Conservation (phyloP, 2,888 invertebrate genomes). For the Ectropis crepuscularia region DNA sequence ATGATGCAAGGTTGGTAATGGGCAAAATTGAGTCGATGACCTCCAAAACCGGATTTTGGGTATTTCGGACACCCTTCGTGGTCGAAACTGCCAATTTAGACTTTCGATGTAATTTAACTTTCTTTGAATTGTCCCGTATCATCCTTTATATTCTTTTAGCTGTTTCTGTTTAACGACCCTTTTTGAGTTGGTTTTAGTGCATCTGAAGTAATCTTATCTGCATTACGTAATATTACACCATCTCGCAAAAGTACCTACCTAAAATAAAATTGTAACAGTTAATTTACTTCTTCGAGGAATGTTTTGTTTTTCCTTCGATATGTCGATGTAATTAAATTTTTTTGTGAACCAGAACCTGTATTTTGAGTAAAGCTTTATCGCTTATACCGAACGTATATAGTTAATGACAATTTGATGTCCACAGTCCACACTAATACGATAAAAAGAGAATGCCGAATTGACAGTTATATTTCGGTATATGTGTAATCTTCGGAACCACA, state of each 20-base stretch:
- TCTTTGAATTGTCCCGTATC: constrained; percentile 32
- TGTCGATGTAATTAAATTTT: too few species aligned
- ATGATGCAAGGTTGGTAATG: constrained; percentile 73
- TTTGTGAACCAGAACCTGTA: too few species aligned
- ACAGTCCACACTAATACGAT: too few species aligned
- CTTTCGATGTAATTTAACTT: constrained; percentile 41
- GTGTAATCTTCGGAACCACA: too few species aligned
- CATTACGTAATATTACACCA: constrained; percentile 21
- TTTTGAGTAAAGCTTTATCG: too few species aligned
- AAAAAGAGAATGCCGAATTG: too few species aligned
- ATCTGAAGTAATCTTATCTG: constrained; percentile 13
- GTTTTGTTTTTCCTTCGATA: too few species aligned
- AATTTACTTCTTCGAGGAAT: constrained; percentile 7
- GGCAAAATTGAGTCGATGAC: constrained; percentile 71
- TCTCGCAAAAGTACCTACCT: constrained; percentile 16
- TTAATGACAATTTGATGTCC: too few species aligned
- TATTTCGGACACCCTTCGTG: constrained; percentile 55
- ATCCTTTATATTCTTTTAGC: constrained; percentile 15
- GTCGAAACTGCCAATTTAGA: constrained; percentile 41
- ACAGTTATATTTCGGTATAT: too few species aligned
- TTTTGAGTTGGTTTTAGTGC: constrained; percentile 16
- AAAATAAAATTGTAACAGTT: constrained; percentile 17
- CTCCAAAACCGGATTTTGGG: constrained; percentile 61
- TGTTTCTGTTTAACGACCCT: constrained; percentile 10
- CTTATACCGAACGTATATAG: too few species aligned